Percentiles rank a stretch among this genome's conserved stretches.
phyloP scores from a whole-genome alignment of 2,888 invertebrate genomes.

The Merodon equestris region DNA sequence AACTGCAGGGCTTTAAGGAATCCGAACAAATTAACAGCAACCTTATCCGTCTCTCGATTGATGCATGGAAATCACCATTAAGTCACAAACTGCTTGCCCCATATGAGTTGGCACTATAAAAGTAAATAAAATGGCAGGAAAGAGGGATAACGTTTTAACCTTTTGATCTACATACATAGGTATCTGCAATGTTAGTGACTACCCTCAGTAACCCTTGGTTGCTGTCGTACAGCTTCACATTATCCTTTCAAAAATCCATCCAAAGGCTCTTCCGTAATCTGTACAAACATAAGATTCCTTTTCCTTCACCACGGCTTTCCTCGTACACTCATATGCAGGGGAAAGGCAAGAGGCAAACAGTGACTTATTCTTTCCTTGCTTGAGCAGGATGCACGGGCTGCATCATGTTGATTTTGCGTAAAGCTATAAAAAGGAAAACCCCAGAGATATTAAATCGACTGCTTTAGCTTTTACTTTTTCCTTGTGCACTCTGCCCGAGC shows the following conservation, averaged over 20 bases:
- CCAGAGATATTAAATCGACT: slow-evolving; percentile 54
- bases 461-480: slow-evolving; percentile 27
- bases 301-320: slow-evolving; percentile 2
- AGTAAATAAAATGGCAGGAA: too few species aligned
- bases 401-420: slow-evolving; percentile 60
- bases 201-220: too few species aligned
- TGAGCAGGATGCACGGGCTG: slow-evolving; percentile 33
- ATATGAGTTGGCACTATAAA: too few species aligned
- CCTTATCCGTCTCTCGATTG: too few species aligned
- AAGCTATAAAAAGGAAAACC: slow-evolving; percentile 47
- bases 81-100: too few species aligned
- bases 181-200: too few species aligned
- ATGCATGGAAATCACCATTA: too few species aligned
- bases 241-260: not conserved
- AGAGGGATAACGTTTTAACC: too few species aligned
- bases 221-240: not conserved
- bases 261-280: not conserved
- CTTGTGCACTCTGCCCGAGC: slow-evolving; percentile 50
- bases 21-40: too few species aligned
- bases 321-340: not conserved
- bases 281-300: not conserved
- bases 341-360: not conserved
- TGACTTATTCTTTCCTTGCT: slow-evolving; percentile 4
- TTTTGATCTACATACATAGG: too few species aligned
- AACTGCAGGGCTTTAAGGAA: too few species aligned